Evolutionary conservation across 2,113 vertebrate species (phyloP).

Genomic region (Pedetes capensis): DNA sequence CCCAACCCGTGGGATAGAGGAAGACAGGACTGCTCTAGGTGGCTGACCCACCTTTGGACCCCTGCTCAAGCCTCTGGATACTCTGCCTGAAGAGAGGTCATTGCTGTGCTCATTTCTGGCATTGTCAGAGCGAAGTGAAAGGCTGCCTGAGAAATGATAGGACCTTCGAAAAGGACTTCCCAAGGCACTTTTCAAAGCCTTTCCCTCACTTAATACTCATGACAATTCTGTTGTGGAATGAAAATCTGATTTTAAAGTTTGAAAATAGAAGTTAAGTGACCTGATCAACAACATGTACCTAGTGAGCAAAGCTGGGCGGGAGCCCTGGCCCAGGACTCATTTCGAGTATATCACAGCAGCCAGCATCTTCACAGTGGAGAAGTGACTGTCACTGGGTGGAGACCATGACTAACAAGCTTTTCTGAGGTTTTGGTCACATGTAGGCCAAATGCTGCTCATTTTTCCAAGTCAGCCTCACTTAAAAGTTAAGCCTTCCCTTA

Average conservation of each 20-base stretch:
- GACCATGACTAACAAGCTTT: background rate
- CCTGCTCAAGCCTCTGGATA: background rate
- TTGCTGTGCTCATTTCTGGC: background rate
- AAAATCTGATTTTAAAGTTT: background rate
- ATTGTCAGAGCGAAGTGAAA: background rate
- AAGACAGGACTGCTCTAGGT: no score
- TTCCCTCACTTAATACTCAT: background rate
- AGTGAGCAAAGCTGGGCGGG: background rate
- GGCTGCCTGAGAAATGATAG: background rate
- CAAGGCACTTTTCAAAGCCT: background rate
- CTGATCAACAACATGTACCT: background rate
- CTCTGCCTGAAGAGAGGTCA: background rate
- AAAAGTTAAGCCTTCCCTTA: background rate
- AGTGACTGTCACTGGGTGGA: background rate
- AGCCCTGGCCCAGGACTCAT: background rate
- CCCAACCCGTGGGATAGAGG: accelerated
- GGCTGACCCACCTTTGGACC: background rate
- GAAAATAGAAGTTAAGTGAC: background rate
- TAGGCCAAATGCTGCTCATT: background rate
- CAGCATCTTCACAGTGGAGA: background rate
- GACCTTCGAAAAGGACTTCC: background rate
- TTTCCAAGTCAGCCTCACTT: background rate
- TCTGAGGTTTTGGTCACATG: background rate
- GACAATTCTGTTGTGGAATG: background rate
- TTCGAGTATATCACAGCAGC: background rate